Conservation (phyloP, 1,140 invertebrate genomes). For the Drosophila sproati region DNA sequence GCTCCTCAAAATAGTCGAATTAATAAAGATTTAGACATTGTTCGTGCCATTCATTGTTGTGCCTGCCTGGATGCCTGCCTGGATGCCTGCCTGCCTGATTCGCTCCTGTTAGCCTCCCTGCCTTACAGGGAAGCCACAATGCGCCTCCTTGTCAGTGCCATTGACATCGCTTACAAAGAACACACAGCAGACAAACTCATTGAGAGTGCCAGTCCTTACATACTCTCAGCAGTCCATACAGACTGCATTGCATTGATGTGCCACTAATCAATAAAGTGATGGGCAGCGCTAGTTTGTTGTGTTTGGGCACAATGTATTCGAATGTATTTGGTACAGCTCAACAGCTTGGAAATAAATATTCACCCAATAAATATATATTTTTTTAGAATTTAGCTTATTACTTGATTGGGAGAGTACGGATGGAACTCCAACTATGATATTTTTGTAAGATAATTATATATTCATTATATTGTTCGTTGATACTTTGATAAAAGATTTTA, state of each 20-base stretch:
- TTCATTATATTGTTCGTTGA: no score
- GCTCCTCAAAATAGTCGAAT: slow-evolving; percentile 72
- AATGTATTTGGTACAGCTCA: slow-evolving; percentile 1
- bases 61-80: neutral
- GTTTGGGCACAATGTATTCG: neutral
- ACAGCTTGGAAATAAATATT: neutral
- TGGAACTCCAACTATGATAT: no score
- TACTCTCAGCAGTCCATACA: slow-evolving; percentile 9
- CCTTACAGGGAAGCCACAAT: slow-evolving; percentile 39
- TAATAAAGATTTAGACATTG: slow-evolving; percentile 82
- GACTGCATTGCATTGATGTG: slow-evolving; percentile 32
- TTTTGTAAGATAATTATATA: no score
- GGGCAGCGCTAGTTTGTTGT: slow-evolving; percentile 3
- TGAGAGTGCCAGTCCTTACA: slow-evolving; percentile 13
- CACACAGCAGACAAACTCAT: slow-evolving; percentile 42
- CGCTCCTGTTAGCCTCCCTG: neutral
- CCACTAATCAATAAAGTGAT: slow-evolving; percentile 32
- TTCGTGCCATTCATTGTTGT: slow-evolving; percentile 64
- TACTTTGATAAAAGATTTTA: no score
- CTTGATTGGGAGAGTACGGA: neutral
- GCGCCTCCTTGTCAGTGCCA: slow-evolving; percentile 34
- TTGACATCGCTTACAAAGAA: slow-evolving; percentile 39
- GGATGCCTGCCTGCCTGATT: neutral
- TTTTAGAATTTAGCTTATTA: neutral
- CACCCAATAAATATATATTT: no score